Evolutionary conservation across 2,797 vertebrate species (phyloP), one percentile per base, ranked within the genome.

Genomic region (Eupleurogrammus muticus): DNA sequence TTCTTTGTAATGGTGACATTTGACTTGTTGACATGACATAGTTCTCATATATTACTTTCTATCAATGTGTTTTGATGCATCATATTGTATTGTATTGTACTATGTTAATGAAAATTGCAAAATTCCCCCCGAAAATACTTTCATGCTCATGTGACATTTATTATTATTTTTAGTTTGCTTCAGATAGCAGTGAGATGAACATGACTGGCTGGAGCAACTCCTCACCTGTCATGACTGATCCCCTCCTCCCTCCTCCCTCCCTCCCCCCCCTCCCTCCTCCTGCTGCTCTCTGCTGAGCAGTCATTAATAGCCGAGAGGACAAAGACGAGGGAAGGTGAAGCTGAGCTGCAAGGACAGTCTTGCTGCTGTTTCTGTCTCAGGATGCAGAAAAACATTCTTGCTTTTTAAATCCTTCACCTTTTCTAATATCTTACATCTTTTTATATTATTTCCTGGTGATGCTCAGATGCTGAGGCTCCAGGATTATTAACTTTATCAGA

Each of bases 221-320:
- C 10, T 70, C 46, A 52, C 19, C 49, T 35, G 65, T 48, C 66
- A 38, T 9, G 2, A 38, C 49, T 23, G 44, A 59, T 21, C 21
- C 49, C 28, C 16, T 51, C 21, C 35, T 20, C 32, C 5, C 67
- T 36, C 8, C 36, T n/a, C 47, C 21, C 28, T 28, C 16, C 44
- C 54, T 53, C 42, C 55, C 1, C 3, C 24, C 54, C n/a, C n/a
- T n/a, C n/a, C n/a, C n/a, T n/a, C n/a, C n/a, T n/a, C n/a, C n/a
- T n/a, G n/a, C n/a, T n/a, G n/a, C n/a, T 50, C n/a, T 50, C 12
- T 69, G 74, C 70, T 77, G 55, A 48, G 40, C 21, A 57, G 28
- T 23, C 70, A 60, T 56, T 74, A 65, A 70, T 74, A 68, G 40
- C 46, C 32, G 38, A 16, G 38, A 42, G 52, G 73, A 72, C 34